Evolutionary conservation across 2,888 invertebrate species (phyloP).

Genomic region (Achlya flavicornis): DNA sequence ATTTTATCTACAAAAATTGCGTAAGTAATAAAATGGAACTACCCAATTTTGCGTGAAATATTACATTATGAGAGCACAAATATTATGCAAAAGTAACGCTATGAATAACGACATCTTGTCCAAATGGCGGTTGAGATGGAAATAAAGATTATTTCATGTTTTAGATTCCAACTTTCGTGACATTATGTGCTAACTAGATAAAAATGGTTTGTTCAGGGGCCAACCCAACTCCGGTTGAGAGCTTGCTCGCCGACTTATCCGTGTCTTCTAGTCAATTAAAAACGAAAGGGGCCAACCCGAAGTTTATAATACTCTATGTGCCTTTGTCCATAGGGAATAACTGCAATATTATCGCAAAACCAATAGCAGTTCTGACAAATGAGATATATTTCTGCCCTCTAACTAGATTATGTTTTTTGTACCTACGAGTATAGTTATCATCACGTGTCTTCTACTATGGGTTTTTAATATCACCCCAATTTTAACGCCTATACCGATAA

Average conservation of each 20-base stretch:
- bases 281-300: too few relatives aligned
- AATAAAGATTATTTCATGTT: conserved; percentile 43
- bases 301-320: too few relatives aligned
- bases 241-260: too few relatives aligned
- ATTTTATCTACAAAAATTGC: conserved; percentile 15
- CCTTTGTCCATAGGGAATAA: neutral
- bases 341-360: neutral
- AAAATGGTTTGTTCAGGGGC: conserved; percentile 1
- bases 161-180: conserved; percentile 33
- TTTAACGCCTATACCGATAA: too few relatives aligned
- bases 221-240: too few relatives aligned
- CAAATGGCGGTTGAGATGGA: conserved; percentile 43
- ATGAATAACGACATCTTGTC: conserved; percentile 34
- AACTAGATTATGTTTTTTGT: too few relatives aligned
- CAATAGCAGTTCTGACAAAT: too few relatives aligned
- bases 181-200: conserved; percentile 23
- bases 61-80: conserved; percentile 27
- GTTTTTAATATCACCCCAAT: too few relatives aligned
- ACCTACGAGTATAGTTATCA: too few relatives aligned
- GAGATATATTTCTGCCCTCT: too few relatives aligned
- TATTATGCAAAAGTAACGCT: conserved; percentile 40
- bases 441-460: neutral
- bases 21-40: conserved; percentile 17
- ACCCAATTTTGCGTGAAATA: conserved; percentile 19
- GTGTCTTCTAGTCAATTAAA: too few relatives aligned